These are phyloP conservation scores for Hemibagrus wyckioides DNA, from an alignment of 2,113 vertebrate genomes.

Conservation along the genomic window DNA sequence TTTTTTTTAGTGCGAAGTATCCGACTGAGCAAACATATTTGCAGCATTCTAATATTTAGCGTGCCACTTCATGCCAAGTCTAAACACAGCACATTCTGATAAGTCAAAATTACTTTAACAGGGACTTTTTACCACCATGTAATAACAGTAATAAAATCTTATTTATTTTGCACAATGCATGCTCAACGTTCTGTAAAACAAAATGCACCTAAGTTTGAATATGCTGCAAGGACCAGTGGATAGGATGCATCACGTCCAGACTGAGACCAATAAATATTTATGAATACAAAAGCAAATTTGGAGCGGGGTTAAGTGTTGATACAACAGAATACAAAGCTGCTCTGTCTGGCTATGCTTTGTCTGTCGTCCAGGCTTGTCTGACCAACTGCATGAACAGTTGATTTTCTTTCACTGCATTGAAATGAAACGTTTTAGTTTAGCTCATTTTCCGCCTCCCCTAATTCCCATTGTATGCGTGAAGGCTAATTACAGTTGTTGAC, in stretches of 20 bases:
- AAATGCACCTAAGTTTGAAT: not conserved
- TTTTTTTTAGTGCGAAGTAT: not conserved
- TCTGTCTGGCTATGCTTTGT: not conserved
- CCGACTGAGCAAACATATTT: not conserved
- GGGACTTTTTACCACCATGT: not conserved
- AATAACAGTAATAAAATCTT: not conserved
- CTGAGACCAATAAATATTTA: not conserved
- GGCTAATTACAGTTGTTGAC: not conserved
- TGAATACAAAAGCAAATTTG: not conserved
- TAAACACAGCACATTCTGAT: not conserved
- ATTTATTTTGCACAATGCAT: not conserved
- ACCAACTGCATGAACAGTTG: not conserved
- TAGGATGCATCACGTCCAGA: not conserved
- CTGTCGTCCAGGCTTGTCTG: not conserved
- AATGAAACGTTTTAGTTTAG: not conserved
- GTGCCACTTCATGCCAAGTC: not conserved
- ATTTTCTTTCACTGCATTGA: not conserved
- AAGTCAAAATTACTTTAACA: not conserved
- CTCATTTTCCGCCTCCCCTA: not conserved
- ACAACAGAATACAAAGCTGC: not conserved
- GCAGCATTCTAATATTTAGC: not conserved
- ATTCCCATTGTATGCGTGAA: not conserved
- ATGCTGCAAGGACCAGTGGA: not conserved
- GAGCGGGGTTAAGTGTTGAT: not conserved
- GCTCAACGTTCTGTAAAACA: not conserved